phyloP scores from a whole-genome alignment of 2,797 vertebrate species.

The Leuciscus waleckii region DNA sequence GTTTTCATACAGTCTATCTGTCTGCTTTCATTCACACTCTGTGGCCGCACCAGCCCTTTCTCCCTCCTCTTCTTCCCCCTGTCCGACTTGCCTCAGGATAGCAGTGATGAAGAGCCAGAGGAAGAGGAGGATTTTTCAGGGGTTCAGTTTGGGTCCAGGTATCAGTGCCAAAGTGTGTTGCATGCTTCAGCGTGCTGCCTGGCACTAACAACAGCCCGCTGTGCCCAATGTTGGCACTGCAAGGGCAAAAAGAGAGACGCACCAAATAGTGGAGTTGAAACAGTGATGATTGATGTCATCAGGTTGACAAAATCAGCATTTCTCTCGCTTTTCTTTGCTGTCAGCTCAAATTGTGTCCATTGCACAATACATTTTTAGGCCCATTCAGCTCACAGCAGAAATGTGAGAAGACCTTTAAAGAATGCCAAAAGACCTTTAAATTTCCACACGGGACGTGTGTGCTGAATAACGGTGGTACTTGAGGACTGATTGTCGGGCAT shows the following conservation, averaged over 20 bases:
- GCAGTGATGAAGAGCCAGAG: conserved; percentile 92
- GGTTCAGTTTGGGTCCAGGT: conserved; percentile 99
- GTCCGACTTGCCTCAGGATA: conserved; percentile 94
- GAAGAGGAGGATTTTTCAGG: conserved; percentile 91
- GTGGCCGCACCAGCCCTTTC: conserved; percentile 85
- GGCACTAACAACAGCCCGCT: conserved; percentile 66
- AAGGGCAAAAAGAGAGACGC: conserved; percentile 29
- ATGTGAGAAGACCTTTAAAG: conserved; percentile 27
- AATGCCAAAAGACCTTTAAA: conserved; percentile 17
- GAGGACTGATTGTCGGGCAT: conserved; percentile 6
- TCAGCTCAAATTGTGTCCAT: conserved; percentile 4
- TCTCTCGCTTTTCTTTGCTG: conserved; percentile 15
- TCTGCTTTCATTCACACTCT: conserved; percentile 57
- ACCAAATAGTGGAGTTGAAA: not conserved
- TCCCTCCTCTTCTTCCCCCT: conserved; percentile 93
- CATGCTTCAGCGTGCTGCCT: conserved; percentile 77
- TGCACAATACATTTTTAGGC: not conserved
- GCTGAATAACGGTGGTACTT: conserved; percentile 17
- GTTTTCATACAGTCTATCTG: conserved; percentile 46
- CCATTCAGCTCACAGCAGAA: conserved; percentile 44
- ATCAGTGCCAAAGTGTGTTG: conserved; percentile 80
- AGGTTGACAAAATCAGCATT: conserved; percentile 9
- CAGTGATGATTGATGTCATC: not conserved
- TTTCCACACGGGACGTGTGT: conserved; percentile 5
- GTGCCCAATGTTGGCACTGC: conserved; percentile 40